Evolutionary conservation across 2,113 vertebrate genomes (phyloP).

Genomic region (Ophiodon elongatus): DNA sequence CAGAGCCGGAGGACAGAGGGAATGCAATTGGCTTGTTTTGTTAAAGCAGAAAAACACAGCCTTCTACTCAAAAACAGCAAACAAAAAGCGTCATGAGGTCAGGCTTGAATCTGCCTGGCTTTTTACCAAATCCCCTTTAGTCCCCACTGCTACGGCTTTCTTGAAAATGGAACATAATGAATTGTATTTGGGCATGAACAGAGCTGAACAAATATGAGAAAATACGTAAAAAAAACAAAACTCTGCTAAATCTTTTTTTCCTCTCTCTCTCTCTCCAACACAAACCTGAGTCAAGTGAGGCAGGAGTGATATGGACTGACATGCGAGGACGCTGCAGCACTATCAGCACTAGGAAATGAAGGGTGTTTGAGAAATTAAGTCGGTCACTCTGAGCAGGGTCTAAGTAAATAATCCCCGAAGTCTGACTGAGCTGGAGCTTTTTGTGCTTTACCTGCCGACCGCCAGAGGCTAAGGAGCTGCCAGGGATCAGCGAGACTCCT

Average conservation of each 20-base stretch:
- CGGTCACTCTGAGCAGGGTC: constrained; percentile 65
- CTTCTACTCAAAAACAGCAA: constrained; percentile 38
- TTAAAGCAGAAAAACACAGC: constrained; percentile 56
- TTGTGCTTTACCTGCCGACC: constrained; percentile 61
- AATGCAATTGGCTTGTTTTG: constrained; percentile 71
- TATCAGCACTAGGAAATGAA: constrained; percentile 48
- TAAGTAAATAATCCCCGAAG: constrained; percentile 74
- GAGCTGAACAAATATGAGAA: not conserved
- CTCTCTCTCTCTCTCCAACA: not conserved
- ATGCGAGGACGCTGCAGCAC: constrained; percentile 9
- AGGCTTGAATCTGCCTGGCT: constrained; percentile 16
- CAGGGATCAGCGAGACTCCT: constrained; percentile 50
- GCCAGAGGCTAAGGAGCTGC: constrained; percentile 47
- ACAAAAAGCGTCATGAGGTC: constrained; percentile 55
- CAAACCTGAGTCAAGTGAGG: constrained; percentile 30
- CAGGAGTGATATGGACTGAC: constrained; percentile 58
- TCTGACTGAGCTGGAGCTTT: constrained; percentile 62
- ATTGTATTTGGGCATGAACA: constrained; percentile 33
- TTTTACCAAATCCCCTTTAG: constrained; percentile 22
- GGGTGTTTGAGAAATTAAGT: constrained; percentile 67
- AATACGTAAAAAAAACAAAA: constrained; percentile 34
- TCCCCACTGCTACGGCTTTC: constrained; percentile 5
- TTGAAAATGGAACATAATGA: constrained; percentile 53
- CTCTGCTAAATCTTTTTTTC: not conserved
- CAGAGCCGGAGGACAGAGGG: constrained; percentile 57